Conservation (phyloP, 30 jellyfish, hydroid and myxozoan species). For the Catostylus mosaicus region DNA sequence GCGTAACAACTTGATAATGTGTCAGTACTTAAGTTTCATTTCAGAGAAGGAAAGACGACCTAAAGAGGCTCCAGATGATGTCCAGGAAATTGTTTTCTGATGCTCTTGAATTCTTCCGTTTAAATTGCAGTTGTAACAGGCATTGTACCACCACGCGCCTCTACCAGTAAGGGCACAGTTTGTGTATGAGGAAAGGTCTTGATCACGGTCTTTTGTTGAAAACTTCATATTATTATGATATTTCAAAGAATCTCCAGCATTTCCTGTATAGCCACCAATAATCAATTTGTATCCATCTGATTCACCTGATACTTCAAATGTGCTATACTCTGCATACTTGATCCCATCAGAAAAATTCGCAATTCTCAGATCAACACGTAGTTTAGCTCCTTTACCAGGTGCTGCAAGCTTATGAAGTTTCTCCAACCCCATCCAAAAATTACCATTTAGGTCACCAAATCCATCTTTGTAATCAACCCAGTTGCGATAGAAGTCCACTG, state of each 20-base stretch:
- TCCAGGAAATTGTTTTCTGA: too few relatives aligned
- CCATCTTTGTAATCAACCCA: slow-evolving; percentile 50
- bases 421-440: slow-evolving; percentile 47
- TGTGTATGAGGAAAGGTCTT: background rate
- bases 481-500: slow-evolving; percentile 16
- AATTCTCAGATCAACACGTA: slow-evolving; percentile 26
- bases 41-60: too few relatives aligned
- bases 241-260: slow-evolving; percentile 29
- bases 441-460: slow-evolving; percentile 36
- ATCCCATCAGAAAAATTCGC: background rate
- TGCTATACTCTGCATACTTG: slow-evolving; percentile 21
- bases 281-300: slow-evolving; percentile 22
- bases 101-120: too few relatives aligned
- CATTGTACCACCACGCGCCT: slow-evolving; percentile 52
- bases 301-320: slow-evolving; percentile 18
- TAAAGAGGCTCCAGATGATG: too few relatives aligned
- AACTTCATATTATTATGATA: slow-evolving; percentile 12
- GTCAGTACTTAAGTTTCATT: too few relatives aligned
- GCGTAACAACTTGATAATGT: too few relatives aligned
- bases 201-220: slow-evolving; percentile 17
- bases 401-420: slow-evolving; percentile 26
- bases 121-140: slow-evolving; percentile 10
- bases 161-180: slow-evolving; percentile 20
- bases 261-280: slow-evolving; percentile 20
- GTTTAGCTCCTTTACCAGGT: slow-evolving; percentile 31